Conservation (phyloP, 2,888 invertebrate genomes). For the Andrena dorsata region DNA sequence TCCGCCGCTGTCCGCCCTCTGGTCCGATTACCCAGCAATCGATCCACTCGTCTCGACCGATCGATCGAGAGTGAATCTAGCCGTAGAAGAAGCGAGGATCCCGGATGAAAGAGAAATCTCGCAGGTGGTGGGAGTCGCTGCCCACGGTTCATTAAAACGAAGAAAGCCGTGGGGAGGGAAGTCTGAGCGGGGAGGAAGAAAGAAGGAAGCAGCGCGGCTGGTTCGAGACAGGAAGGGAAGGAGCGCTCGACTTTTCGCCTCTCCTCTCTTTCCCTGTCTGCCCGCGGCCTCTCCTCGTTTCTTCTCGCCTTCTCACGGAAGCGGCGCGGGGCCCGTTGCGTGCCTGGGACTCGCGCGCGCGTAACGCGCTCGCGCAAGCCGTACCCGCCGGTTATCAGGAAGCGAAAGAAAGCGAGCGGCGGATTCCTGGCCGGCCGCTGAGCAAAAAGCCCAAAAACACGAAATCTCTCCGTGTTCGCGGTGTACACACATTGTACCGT, state of each 20-base stretch:
- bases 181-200: not conserved
- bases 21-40: not conserved
- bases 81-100: constrained; percentile 66
- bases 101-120: constrained; percentile 72
- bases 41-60: constrained; percentile 3
- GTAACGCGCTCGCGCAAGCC: constrained; percentile 46
- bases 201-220: constrained; percentile 43
- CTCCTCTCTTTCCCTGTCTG: constrained; percentile 45
- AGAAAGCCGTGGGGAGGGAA: constrained; percentile 1
- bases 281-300: constrained; percentile 26
- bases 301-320: constrained; percentile 62
- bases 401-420: constrained; percentile 54
- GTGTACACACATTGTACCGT: not conserved
- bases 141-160: constrained; percentile 65
- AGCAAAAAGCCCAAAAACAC: constrained; percentile 35
- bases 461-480: constrained; percentile 18
- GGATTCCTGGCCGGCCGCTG: not conserved
- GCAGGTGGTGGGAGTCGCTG: constrained; percentile 26
- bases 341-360: constrained; percentile 48
- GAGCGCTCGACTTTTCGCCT: constrained; percentile 52
- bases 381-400: constrained; percentile 53
- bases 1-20: too few relatives aligned
- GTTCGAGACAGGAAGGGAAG: constrained; percentile 65
- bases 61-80: constrained; percentile 28
- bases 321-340: constrained; percentile 58